Conservation (phyloP, 2,797 vertebrate species). For the Glossophaga mutica region DNA sequence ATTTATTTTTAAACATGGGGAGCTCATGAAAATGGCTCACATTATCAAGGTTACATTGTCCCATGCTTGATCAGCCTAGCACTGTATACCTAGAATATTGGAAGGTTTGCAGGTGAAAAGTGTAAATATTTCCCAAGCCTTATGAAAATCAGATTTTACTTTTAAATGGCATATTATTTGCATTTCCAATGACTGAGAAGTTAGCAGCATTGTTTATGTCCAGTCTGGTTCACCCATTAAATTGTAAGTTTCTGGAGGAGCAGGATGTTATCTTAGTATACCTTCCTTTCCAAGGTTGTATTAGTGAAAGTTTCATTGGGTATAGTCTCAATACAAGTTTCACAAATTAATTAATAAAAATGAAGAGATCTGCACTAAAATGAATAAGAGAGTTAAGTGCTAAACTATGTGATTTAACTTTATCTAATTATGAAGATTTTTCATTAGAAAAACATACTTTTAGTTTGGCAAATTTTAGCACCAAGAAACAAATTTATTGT, state of each 20-base stretch:
- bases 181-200: not conserved
- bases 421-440: not conserved
- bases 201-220: not conserved
- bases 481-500: too few species aligned
- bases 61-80: not conserved
- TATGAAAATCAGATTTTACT: not conserved
- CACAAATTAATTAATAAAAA: not conserved
- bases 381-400: not conserved
- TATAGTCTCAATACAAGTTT: constrained; percentile 2
- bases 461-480: not conserved
- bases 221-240: not conserved
- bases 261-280: not conserved
- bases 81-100: not conserved
- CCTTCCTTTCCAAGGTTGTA: not conserved
- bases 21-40: constrained; percentile 1
- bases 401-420: not conserved
- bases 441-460: constrained; percentile 15
- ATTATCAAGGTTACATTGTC: not conserved
- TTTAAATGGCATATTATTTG: not conserved
- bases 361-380: not conserved
- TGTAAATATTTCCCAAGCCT: not conserved
- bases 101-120: not conserved
- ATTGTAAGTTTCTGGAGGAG: not conserved
- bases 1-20: not conserved
- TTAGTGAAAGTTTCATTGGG: not conserved